Percentiles rank a stretch among this genome's conserved stretches.
Conservation (phyloP, 2,888 invertebrate genomes). For the Lithophane ornitopus region DNA sequence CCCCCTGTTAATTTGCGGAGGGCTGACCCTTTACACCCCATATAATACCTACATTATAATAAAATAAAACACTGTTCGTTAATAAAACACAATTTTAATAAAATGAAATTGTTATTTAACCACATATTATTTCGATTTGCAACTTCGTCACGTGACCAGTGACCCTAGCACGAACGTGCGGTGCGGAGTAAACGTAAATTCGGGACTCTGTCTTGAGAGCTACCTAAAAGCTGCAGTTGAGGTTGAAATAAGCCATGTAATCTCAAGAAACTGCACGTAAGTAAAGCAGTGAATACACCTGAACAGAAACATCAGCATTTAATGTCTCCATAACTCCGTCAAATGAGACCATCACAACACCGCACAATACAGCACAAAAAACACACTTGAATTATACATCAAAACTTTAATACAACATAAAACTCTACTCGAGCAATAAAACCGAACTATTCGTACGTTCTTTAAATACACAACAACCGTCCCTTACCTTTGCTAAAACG, state of each 20-base stretch:
- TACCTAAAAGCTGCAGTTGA: neutral
- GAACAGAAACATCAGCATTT: neutral
- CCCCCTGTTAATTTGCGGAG: too few species aligned
- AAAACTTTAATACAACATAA: slow-evolving; percentile 40
- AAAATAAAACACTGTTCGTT: too few species aligned
- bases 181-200: neutral
- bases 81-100: neutral
- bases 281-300: neutral
- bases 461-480: slow-evolving; percentile 46
- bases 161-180: neutral
- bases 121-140: neutral
- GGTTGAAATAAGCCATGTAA: neutral
- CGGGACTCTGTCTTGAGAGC: neutral
- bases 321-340: slow-evolving; percentile 2
- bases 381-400: slow-evolving; percentile 38
- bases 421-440: slow-evolving; percentile 35
- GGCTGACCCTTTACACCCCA: too few species aligned
- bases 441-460: slow-evolving; percentile 27
- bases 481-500: slow-evolving; percentile 48
- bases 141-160: neutral
- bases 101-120: neutral
- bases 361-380: slow-evolving; percentile 13
- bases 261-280: neutral
- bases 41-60: too few species aligned
- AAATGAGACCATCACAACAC: slow-evolving; percentile 21